These are phyloP conservation scores for Abramis brama DNA, from an alignment of 2,113 vertebrate genomes.

Conservation along the genomic window DNA sequence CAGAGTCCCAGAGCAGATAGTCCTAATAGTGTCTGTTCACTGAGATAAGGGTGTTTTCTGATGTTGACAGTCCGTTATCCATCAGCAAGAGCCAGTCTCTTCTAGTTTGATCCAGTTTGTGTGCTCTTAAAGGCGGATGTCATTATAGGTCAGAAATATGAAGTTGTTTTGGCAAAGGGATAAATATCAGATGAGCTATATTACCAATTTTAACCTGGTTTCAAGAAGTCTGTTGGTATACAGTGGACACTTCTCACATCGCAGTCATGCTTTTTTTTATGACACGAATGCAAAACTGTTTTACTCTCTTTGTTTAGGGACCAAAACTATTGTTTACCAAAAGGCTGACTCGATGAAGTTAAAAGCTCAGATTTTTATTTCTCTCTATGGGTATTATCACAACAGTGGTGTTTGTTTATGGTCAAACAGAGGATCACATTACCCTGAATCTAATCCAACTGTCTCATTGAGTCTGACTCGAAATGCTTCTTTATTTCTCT, in stretches of 20 bases:
- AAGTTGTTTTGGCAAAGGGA: neutral
- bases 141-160: neutral
- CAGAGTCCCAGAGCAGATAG: neutral
- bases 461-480: neutral
- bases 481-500: neutral
- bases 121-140: neutral
- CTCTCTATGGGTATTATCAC: neutral
- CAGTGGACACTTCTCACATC: neutral
- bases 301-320: neutral
- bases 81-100: neutral
- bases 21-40: neutral
- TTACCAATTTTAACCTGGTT: neutral
- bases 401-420: neutral
- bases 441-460: neutral
- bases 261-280: neutral
- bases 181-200: constrained; percentile 1
- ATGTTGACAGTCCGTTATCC: neutral
- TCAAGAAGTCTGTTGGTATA: neutral
- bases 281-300: neutral
- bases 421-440: neutral
- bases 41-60: constrained; percentile 22
- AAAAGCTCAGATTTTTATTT: neutral
- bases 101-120: constrained; percentile 13
- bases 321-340: neutral
- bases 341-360: neutral